These are phyloP conservation scores for Phrixothrix hirtus DNA, from an alignment of 2,888 invertebrate genomes.

Conservation along the genomic window DNA sequence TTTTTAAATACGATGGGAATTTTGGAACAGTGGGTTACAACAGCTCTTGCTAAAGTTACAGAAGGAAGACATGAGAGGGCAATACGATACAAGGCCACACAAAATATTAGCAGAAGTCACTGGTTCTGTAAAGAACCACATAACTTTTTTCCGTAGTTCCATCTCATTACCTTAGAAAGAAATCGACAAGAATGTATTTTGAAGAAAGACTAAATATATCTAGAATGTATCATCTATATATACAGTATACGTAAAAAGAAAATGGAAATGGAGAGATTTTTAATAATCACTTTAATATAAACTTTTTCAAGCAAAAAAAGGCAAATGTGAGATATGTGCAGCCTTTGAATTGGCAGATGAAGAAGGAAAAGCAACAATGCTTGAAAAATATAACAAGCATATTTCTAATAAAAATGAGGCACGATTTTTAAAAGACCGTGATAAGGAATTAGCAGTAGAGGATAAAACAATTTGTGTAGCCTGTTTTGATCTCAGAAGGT, in stretches of 20 bases:
- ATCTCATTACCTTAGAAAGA: constrained; percentile 26
- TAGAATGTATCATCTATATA: too few species aligned
- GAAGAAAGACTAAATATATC: too few species aligned
- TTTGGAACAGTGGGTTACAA: constrained; percentile 22
- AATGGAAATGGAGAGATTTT: constrained; percentile 2
- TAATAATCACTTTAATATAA: too few species aligned
- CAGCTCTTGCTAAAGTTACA: neutral
- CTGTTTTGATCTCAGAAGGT: constrained; percentile 5
- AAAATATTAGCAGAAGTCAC: neutral
- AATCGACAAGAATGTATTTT: constrained; percentile 23
- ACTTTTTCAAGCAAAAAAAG: too few species aligned
- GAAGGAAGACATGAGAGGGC: constrained; percentile 2
- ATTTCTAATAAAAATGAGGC: too few species aligned
- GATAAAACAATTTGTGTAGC: too few species aligned
- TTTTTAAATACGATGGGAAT: too few species aligned
- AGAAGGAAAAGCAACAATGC: too few species aligned
- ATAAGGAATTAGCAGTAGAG: constrained; percentile 2
- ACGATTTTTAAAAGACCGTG: constrained; percentile 8
- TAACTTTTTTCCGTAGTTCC: constrained; percentile 14
- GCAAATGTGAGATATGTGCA: constrained; percentile 1
- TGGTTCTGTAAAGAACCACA: constrained; percentile 4
- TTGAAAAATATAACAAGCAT: too few species aligned
- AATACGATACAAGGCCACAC: constrained; percentile 1
- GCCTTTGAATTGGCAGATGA: too few species aligned
- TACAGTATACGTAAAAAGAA: too few species aligned